Percentiles rank a stretch among this genome's conserved stretches.
These are phyloP conservation scores for Holcopasites calliopsidis DNA, from an alignment of 1,140 invertebrate species.

Conservation along the genomic window DNA sequence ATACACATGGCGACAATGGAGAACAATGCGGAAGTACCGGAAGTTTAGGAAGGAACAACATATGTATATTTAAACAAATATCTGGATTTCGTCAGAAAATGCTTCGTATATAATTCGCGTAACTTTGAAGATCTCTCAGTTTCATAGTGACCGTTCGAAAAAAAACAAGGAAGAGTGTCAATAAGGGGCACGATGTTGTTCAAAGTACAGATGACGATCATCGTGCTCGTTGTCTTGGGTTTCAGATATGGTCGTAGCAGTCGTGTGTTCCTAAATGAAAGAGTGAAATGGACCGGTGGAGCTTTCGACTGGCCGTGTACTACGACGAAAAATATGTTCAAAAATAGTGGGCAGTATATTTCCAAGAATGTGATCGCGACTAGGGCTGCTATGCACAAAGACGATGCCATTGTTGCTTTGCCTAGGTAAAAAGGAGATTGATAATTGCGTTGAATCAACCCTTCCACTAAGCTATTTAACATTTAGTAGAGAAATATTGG, in stretches of 20 bases:
- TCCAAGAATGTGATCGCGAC: constrained; percentile 82
- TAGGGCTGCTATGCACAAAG: constrained; percentile 79
- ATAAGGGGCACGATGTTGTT: constrained; percentile 3
- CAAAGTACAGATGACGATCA: constrained; percentile 18
- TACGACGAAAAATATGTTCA: constrained; percentile 80
- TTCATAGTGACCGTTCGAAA: constrained; percentile 5
- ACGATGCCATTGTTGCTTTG: constrained; percentile 80
- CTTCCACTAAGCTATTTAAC: too few relatives aligned
- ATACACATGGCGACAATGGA: not conserved
- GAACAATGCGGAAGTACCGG: too few relatives aligned
- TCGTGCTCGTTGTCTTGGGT: constrained; percentile 33
- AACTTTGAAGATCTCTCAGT: constrained; percentile 49
- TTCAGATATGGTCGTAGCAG: too few relatives aligned
- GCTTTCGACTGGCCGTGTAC: constrained; percentile 81
- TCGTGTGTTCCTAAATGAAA: not conserved
- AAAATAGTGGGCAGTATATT: constrained; percentile 79
- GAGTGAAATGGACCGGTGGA: constrained; percentile 76
- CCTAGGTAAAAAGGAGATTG: constrained; percentile 75
- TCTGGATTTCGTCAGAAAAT: constrained; percentile 3
- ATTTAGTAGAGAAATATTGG: too few relatives aligned
- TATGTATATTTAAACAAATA: constrained; percentile 47
- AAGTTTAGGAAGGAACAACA: too few relatives aligned
- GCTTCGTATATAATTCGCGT: constrained; percentile 59
- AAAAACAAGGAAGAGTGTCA: too few relatives aligned
- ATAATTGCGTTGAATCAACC: not conserved